Evolutionary conservation across 2,888 invertebrate genomes (phyloP).

Genomic region (Orchesella flavescens): DNA sequence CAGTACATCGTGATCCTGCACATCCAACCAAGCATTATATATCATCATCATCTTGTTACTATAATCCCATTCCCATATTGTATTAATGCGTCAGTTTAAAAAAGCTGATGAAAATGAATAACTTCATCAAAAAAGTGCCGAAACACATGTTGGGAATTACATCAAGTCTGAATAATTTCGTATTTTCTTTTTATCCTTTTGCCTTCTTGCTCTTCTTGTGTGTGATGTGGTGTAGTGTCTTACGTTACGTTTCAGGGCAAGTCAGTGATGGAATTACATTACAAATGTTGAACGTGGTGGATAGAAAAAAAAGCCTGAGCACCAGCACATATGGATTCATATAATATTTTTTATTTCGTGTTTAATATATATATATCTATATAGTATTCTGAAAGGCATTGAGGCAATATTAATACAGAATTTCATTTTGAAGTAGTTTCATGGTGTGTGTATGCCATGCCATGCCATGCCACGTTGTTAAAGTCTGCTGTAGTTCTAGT

Average conservation of each 20-base stretch:
- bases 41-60: background rate
- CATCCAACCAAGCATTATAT: background rate
- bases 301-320: no score
- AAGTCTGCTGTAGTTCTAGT: no score
- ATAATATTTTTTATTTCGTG: no score
- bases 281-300: background rate
- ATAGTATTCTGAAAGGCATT: no score
- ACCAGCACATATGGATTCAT: no score
- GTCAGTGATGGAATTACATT: background rate
- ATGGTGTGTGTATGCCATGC: no score
- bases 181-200: background rate
- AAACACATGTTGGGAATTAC: conserved; percentile 7
- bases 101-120: conserved; percentile 40
- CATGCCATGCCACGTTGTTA: no score
- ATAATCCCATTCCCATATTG: background rate
- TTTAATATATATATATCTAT: no score
- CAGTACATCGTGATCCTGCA: no score
- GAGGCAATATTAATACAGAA: no score
- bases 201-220: conserved; percentile 7
- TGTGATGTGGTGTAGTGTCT: background rate
- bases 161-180: no score
- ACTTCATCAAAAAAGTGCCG: conserved; percentile 32
- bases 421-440: no score
- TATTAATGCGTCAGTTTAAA: background rate
- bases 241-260: background rate